phyloP scores from a whole-genome alignment of 2,888 invertebrate genomes.

The Drosophila algonquin region DNA sequence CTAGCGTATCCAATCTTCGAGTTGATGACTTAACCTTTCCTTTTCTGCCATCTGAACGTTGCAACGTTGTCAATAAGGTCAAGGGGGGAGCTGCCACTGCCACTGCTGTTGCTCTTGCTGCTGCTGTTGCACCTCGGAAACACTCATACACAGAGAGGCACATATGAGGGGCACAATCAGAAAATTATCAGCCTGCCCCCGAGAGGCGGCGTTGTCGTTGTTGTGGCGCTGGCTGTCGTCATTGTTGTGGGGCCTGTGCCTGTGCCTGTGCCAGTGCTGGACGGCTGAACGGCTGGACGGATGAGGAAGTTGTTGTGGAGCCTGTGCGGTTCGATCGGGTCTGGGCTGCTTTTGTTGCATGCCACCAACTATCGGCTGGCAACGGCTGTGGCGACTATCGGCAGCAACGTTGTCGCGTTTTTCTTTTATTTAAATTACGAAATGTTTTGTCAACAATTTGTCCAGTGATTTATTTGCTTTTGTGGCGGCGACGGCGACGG shows the following conservation, averaged over 20 bases:
- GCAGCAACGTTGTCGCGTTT: constrained; percentile 49
- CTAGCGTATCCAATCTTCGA: constrained; percentile 40
- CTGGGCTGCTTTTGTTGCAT: constrained; percentile 48
- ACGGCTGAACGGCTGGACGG: constrained; percentile 41
- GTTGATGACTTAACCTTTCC: constrained; percentile 21
- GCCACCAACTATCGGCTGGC: constrained; percentile 57
- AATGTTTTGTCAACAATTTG: constrained; percentile 80
- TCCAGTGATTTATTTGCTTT: constrained; percentile 70
- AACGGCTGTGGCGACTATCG: constrained; percentile 53
- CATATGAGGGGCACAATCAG: constrained; percentile 53
- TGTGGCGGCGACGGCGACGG: constrained; percentile 28
- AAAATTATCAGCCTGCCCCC: constrained; percentile 61
- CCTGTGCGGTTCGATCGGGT: constrained; percentile 20
- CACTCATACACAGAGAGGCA: constrained; percentile 37
- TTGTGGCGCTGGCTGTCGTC: constrained; percentile 44
- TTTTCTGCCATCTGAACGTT: constrained; percentile 13
- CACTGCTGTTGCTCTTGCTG: constrained; percentile 17
- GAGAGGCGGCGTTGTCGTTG: constrained; percentile 28
- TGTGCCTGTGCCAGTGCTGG: not conserved
- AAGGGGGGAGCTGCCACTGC: constrained; percentile 20
- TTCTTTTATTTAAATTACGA: constrained; percentile 75
- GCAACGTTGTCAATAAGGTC: constrained; percentile 46
- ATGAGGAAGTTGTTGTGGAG: constrained; percentile 67
- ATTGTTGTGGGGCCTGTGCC: constrained; percentile 27
- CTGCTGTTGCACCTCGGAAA: constrained; percentile 25